Base-by-base conservation (phyloP, 2,888 invertebrate species). In the Myopa testacea region DNA sequence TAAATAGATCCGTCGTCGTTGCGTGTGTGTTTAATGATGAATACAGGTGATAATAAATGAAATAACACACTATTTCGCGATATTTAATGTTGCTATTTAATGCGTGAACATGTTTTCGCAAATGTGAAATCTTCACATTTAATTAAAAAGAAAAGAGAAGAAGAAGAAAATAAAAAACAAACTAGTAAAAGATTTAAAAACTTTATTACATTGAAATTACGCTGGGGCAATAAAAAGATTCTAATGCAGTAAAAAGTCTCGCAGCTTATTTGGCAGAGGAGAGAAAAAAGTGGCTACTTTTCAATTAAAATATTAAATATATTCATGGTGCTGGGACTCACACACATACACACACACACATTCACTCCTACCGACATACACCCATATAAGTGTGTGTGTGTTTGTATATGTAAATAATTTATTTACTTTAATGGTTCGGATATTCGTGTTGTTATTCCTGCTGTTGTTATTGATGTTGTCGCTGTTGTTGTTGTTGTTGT, bases 401-500 rank as follows among this genome's bases (percentile, higher is more conserved):
- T 55, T 1, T 55, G 16, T 55, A 55, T 55, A 55, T 55, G 16
- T 55, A 55, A 14, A 55, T 55, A 55, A 14, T 26, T 1, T 26
- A 26, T 58, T n/a, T 58, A 6, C 58, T 19, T 60, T 60, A 12
- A 60, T 60, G 12, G 19, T 19, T 19, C 16, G 19, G 1, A 19
- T 19, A 14, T 60, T 60, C 6, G 60, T 62, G 62, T 62, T 62
- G 10, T 62, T 62, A 26, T 26, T n/a, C 5, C 10, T 60, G 60
- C 1, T 62, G 19, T 8, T 62, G 19, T 4, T 62, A 10, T 4
- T 62, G 62, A 14, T 62, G 62, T 10, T 62, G 26, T 62, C 4
- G 58, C 4, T 58, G 75, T 55, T 72, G 37, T 50, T 65, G 26
- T 62, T 75, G 71, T 40, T 71, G 69, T 38, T 65, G 26, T 62